phyloP scores from a whole-genome alignment of 2,113 vertebrate species.

The Hippocampus mohnikei region DNA sequence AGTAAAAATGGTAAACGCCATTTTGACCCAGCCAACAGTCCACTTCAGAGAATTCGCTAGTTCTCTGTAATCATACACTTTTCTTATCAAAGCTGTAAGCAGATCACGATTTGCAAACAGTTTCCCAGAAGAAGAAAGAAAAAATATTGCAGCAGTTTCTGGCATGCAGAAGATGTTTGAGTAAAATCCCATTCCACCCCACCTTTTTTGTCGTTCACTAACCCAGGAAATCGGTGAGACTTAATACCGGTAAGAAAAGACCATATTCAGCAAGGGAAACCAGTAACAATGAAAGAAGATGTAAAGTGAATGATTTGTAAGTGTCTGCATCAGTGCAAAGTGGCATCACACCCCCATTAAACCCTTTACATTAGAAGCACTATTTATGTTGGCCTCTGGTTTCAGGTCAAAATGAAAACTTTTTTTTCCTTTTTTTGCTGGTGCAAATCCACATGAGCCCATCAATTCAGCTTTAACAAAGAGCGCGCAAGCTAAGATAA shows the following conservation, averaged over 20 bases:
- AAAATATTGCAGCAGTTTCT: constrained; percentile 28
- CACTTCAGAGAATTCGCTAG: constrained; percentile 25
- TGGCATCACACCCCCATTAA: constrained; percentile 34
- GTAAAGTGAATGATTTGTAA: constrained; percentile 37
- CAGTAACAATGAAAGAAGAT: constrained; percentile 28
- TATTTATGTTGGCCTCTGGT: constrained; percentile 21
- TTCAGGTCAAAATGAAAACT: constrained; percentile 35
- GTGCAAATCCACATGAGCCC: constrained; percentile 53
- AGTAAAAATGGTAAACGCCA: not conserved
- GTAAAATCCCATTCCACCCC: constrained; percentile 17
- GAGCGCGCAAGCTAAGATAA: constrained; percentile 32
- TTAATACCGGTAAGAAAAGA: constrained; percentile 13
- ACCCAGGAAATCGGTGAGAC: constrained; percentile 23
- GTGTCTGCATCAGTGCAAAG: constrained; percentile 60
- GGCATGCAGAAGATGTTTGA: constrained; percentile 51
- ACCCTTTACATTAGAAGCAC: constrained; percentile 14
- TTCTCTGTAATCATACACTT: constrained; percentile 19
- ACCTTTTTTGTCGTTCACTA: constrained; percentile 23
- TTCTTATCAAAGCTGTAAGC: constrained; percentile 23
- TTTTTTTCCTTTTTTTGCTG: constrained; percentile 57
- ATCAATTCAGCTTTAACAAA: constrained; percentile 33
- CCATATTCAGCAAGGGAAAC: constrained; percentile 44
- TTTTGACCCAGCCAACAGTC: constrained; percentile 12
- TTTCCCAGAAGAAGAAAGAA: constrained; percentile 32
- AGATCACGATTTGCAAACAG: constrained; percentile 27